Evolutionary conservation across 2,797 vertebrate species (phyloP).

Genomic region (Octomys mimax): DNA sequence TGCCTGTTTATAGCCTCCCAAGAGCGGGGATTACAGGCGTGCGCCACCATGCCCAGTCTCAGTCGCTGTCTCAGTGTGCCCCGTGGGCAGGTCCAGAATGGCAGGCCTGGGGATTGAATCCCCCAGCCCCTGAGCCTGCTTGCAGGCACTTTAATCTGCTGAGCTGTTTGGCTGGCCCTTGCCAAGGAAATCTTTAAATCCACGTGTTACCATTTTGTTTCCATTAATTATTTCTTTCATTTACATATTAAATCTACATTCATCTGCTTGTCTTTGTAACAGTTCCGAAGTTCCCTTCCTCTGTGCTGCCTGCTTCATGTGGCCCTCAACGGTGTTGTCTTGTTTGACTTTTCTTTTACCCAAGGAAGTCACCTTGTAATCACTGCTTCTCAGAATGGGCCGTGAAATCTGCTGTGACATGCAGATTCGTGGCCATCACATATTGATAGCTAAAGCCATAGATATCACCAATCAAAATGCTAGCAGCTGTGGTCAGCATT

Average conservation of each 20-base stretch:
- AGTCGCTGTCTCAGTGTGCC: no score
- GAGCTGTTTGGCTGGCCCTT: no score
- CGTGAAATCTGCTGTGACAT: not conserved
- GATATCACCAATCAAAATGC: not conserved
- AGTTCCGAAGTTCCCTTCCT: not conserved
- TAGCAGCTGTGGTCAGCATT: not conserved
- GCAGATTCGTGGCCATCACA: not conserved
- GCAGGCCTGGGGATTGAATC: no score
- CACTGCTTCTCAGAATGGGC: not conserved
- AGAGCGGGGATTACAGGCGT: no score
- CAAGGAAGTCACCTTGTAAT: not conserved
- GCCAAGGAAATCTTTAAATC: not conserved
- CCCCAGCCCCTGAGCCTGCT: no score
- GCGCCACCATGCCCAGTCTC: no score
- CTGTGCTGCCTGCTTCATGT: not conserved
- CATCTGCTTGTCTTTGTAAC: not conserved
- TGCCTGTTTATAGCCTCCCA: no score
- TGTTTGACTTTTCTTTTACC: not conserved
- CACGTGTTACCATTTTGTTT: not conserved
- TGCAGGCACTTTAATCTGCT: no score
- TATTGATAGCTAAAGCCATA: not conserved
- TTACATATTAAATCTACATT: slow-evolving; percentile 13
- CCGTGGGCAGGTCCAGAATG: no score
- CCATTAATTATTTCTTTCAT: not conserved
- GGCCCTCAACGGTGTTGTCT: not conserved